Conservation (phyloP, 2,797 vertebrate genomes). For the Prionace glauca region DNA sequence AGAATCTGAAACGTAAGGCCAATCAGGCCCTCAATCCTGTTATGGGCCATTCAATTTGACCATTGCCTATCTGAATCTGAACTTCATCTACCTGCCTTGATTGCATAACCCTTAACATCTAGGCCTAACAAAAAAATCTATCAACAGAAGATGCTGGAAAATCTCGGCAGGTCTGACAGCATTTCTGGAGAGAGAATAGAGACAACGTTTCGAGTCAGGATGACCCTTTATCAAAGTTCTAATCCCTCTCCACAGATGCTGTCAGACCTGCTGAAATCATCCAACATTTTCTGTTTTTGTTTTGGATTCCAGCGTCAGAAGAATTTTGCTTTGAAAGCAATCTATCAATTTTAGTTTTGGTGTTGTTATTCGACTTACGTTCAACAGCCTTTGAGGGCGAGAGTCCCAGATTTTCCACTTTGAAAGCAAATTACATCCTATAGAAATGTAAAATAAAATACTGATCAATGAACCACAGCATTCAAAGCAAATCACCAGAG, state of each 20-base stretch:
- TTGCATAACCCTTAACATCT: neutral
- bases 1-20: neutral
- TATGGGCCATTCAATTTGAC: neutral
- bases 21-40: neutral
- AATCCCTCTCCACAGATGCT: too few relatives aligned
- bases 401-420: neutral
- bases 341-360: neutral
- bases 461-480: neutral
- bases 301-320: too few relatives aligned
- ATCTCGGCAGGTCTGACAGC: too few relatives aligned
- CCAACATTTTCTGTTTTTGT: too few relatives aligned
- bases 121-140: too few relatives aligned
- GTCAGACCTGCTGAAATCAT: too few relatives aligned
- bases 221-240: too few relatives aligned
- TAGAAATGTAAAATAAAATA: neutral
- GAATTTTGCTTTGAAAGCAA: neutral
- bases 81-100: neutral
- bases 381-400: neutral
- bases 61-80: neutral
- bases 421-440: neutral
- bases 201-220: too few relatives aligned
- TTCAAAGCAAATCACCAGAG: neutral
- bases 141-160: too few relatives aligned
- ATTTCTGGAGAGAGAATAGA: too few relatives aligned
- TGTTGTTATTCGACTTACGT: neutral